These are phyloP conservation scores for Morus bassanus DNA, from an alignment of 2,797 vertebrate species.

Conservation along the genomic window DNA sequence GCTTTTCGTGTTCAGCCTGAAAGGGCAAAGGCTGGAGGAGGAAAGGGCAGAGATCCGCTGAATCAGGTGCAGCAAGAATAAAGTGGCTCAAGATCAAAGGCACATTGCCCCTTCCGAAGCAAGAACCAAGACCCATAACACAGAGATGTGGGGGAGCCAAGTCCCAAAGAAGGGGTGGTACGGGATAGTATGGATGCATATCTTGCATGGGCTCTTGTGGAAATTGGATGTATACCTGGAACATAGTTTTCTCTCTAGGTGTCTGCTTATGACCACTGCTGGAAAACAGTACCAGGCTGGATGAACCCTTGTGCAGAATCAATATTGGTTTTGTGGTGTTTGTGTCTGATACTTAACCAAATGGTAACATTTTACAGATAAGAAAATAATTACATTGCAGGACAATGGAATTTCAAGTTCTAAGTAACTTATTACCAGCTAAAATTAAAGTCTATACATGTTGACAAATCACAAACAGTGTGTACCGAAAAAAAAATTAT, in stretches of 20 bases:
- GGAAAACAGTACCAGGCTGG: background rate
- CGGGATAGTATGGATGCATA: accelerated
- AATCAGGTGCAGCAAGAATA: background rate
- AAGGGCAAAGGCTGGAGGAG: background rate
- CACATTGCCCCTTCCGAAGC: background rate
- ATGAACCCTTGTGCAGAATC: background rate
- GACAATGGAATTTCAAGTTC: background rate
- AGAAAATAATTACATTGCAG: background rate
- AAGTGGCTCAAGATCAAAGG: background rate
- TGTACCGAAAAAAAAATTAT: background rate
- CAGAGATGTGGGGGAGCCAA: accelerated
- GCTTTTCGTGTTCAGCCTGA: background rate
- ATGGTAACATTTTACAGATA: background rate
- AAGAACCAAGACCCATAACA: background rate
- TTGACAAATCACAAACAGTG: background rate
- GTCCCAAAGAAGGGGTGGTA: background rate
- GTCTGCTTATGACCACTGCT: background rate
- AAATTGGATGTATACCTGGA: background rate
- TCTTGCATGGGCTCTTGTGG: background rate
- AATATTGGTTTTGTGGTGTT: background rate
- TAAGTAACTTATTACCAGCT: background rate
- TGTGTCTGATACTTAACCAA: background rate
- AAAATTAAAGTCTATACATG: background rate
- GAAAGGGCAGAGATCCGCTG: background rate
- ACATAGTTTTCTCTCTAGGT: background rate